Evolutionary conservation across 2,113 vertebrate genomes (phyloP).

Genomic region (Thamnaconus septentrionalis): DNA sequence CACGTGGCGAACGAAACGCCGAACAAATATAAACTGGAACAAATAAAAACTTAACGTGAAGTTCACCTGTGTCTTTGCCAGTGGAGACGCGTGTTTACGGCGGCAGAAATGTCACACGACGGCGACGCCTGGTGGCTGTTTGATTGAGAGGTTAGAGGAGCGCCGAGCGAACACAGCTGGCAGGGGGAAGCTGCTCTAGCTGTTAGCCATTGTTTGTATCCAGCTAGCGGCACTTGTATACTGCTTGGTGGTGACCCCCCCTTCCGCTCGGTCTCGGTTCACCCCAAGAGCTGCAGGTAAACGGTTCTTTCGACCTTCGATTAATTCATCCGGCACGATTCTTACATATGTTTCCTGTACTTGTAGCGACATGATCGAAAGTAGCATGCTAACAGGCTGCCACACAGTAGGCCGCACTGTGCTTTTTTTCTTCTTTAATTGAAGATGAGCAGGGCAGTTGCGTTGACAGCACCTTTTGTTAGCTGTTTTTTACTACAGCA

Average conservation of each 20-base stretch:
- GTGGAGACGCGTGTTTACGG: too few relatives aligned
- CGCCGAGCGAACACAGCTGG: background rate
- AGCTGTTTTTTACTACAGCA: slow-evolving; percentile 7
- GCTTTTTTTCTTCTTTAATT: background rate
- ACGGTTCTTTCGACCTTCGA: fast-evolving
- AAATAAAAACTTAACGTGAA: background rate
- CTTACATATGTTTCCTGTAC: background rate
- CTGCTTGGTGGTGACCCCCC: too few relatives aligned
- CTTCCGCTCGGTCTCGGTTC: slow-evolving; percentile 5
- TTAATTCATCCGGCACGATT: background rate
- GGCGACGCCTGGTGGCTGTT: slow-evolving; percentile 41
- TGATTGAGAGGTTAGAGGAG: slow-evolving; percentile 1
- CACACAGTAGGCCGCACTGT: slow-evolving; percentile 43
- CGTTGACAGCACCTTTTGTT: slow-evolving; percentile 42
- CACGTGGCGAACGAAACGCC: too few relatives aligned
- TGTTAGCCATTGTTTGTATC: slow-evolving; percentile 45
- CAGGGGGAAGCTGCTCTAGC: slow-evolving; percentile 33
- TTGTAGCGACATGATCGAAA: background rate
- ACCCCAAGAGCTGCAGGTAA: slow-evolving; percentile 51
- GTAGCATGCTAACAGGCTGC: slow-evolving; percentile 21
- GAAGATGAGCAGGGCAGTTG: slow-evolving; percentile 10
- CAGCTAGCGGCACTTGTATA: background rate
- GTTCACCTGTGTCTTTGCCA: background rate
- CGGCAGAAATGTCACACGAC: background rate
- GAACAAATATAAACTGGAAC: background rate